A percentile compares a stretch with the other conserved stretches of the same genome.
Conservation (phyloP, 2,888 invertebrate species). For the Crocallis elinguaria region DNA sequence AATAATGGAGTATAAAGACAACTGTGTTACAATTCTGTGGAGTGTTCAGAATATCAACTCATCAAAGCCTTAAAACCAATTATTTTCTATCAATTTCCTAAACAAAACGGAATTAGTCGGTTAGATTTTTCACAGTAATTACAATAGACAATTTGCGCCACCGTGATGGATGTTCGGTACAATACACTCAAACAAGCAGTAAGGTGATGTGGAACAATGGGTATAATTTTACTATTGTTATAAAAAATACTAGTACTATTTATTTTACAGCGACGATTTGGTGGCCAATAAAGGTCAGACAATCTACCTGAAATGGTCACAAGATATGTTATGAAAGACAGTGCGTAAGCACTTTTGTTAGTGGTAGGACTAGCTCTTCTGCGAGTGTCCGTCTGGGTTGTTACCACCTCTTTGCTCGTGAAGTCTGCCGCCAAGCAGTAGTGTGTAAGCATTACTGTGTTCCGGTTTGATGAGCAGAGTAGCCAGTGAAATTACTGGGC, state of each 20-base stretch:
- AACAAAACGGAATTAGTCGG: constrained; percentile 29
- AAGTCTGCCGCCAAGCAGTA: too few species aligned
- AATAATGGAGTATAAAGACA: background rate
- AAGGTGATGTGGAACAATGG: background rate
- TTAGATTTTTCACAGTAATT: constrained; percentile 37
- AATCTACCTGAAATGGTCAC: too few species aligned
- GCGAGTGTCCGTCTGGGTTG: too few species aligned
- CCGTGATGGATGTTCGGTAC: constrained; percentile 33
- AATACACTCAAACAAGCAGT: background rate
- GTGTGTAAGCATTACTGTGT: too few species aligned
- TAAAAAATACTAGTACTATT: too few species aligned
- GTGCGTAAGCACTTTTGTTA: too few species aligned
- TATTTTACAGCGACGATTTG: background rate
- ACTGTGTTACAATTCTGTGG: background rate
- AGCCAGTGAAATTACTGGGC: too few species aligned
- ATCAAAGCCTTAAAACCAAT: background rate
- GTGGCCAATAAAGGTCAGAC: too few species aligned
- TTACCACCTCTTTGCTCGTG: too few species aligned
- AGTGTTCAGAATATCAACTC: background rate
- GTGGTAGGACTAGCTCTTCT: too few species aligned
- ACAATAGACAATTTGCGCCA: constrained; percentile 35
- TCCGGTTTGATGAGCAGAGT: too few species aligned
- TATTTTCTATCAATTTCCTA: constrained; percentile 20
- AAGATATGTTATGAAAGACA: too few species aligned
- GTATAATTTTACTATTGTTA: background rate